Base-by-base conservation (phyloP, 2,888 invertebrate species). In the Lomographa bimaculata region DNA sequence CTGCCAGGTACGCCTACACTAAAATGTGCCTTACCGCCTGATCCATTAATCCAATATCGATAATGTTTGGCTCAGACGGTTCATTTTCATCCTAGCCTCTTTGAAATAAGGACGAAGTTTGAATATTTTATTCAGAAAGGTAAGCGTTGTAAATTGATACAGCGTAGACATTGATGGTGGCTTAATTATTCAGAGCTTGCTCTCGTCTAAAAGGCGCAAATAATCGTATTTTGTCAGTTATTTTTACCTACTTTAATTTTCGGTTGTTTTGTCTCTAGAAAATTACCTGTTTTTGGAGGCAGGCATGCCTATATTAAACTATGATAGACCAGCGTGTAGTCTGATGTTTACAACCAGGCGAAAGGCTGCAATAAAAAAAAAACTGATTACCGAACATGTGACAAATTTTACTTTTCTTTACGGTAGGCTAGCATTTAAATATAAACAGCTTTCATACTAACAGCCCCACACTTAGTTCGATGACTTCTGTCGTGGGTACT, bases 1-100 rank as follows among this genome's bases (percentile, higher is more conserved):
- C 79, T 96, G 56, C 96, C 96, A 76, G 95, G 96, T 96, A 74
- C 84, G 82, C 71, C 33, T 12, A 30, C 7, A 5, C 5, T 27
- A 8, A 24, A 27, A 21, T 16, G 6, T 12, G 2, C n/a, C 7
- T 14, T 33, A 2, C 5, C 20, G 17, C 16, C 25, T 14, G 9
- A 36, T 30, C 26, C 11, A 42, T 42, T 25, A 21, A 30, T 34
- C 19, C 12, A 6, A 8, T 36, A 18, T 30, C 26, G 11, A 26
- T 32, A 29, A n/a, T 11, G 30, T 36, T 29, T 42, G 32, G 25
- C 9, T 11, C 3, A 0, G 12, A 5, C 7, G 2, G 5, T n/a
- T 7, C 5, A 36, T 3, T 30, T 30, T 26, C 8, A 9, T 16
- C 12, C 7, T 18, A 32, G 9, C 14, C 7, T 0, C 5, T 7